A percentile compares a stretch with the other conserved stretches of the same genome.
These are phyloP conservation scores for Zosterops japonicus DNA, from an alignment of 2,113 vertebrate species.

Conservation along the genomic window DNA sequence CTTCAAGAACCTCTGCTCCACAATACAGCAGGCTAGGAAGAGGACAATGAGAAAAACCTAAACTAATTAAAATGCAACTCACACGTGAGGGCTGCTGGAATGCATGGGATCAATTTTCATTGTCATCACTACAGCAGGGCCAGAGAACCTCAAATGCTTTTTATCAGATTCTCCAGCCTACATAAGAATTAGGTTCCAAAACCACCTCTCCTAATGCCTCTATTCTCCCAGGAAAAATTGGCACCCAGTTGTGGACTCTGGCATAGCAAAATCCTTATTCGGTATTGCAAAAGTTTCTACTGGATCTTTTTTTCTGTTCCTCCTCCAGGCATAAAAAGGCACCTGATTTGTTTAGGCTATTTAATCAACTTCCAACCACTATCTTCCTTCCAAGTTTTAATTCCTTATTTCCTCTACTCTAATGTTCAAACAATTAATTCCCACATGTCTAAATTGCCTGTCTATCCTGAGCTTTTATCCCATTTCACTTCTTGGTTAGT, in stretches of 20 bases:
- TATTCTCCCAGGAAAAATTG: background rate
- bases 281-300: background rate
- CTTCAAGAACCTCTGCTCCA: background rate
- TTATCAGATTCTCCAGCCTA: background rate
- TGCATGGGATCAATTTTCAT: background rate
- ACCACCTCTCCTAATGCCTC: background rate
- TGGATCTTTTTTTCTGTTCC: background rate
- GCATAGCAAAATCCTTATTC: background rate
- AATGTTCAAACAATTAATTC: background rate
- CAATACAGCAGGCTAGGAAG: background rate
- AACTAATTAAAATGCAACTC: background rate
- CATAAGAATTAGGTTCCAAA: background rate
- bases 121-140: background rate
- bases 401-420: background rate
- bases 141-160: constrained; percentile 16
- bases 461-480: background rate
- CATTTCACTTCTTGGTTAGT: background rate
- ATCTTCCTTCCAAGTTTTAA: background rate
- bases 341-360: background rate
- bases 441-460: background rate
- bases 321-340: background rate
- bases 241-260: background rate
- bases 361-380: background rate
- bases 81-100: background rate
- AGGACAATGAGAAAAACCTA: background rate